Base-by-base conservation (phyloP, 2,797 vertebrate genomes). In the Tenualosa thibaudeaui region DNA sequence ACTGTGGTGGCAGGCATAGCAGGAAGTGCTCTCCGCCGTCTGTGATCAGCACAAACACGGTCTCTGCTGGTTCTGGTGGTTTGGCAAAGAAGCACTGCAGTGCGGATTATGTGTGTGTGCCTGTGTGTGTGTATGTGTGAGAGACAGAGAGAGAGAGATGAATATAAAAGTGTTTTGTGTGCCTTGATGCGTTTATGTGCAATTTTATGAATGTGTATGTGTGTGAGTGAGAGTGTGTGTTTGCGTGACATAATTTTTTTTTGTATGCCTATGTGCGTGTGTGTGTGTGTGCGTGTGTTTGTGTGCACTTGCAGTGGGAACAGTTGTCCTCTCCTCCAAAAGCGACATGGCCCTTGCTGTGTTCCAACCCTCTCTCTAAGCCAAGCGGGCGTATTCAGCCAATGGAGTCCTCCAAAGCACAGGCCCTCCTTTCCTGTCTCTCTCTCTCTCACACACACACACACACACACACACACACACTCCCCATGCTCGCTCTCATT, bases 381-480 rank as follows among this genome's bases (percentile, higher is more conserved):
- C 65, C 65, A 71, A 71, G 31, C 65, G 13, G 24, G 71, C 3
- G 46, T 43, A 71, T 31, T 71, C 65, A 71, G 26, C 31, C 65
- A 71, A 8, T 26, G 24, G 49, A 58, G n/a, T 15, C 68, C 82
- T 81, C 50, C 26, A 81, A 37, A 85, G 81, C 83, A 46, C 56
- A 71, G 65, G 43, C 37, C 49, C 56, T 84, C 43, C 51, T 9
- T 71, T 8, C 3, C 26, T 71, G 12, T 71, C 10, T 15, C 10
- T 40, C 10, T 3, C 60, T 26, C 3, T 17, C 68, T 17, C 13
- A 40, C 68, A 40, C 31, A 71, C 31, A 40, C 68, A 40, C 68
- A 40, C 68, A 71, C 68, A 71, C 68, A 71, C 68, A 71, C 68
- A 71, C 68, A 71, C 68, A 71, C 68, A 71, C 68, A 71, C 68